These are phyloP conservation scores for Ataeniobius toweri DNA, from an alignment of 2,797 vertebrate species.

Conservation along the genomic window DNA sequence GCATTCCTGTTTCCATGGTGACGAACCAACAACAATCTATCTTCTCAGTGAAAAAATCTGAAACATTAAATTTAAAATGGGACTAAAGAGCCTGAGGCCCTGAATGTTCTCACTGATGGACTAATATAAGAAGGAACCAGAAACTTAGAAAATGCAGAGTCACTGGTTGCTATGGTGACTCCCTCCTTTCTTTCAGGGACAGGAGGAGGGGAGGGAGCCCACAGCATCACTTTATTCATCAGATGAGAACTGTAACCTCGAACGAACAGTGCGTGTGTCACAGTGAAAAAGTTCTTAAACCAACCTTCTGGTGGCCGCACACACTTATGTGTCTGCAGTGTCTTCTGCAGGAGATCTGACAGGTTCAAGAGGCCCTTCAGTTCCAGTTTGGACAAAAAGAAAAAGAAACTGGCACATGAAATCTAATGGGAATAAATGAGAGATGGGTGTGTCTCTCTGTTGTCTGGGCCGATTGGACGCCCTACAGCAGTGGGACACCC, in stretches of 20 bases:
- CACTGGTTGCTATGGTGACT: not conserved
- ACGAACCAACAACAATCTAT: not conserved
- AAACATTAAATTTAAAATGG: not conserved
- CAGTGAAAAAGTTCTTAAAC: not conserved
- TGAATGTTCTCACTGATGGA: no score
- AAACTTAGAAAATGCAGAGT: not conserved
- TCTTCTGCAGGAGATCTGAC: no score
- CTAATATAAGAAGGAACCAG: not conserved
- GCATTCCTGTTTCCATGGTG: conserved; percentile 5
- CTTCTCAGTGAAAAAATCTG: not conserved
- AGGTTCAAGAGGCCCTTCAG: not conserved
- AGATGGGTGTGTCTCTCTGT: no score
- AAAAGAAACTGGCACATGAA: no score
- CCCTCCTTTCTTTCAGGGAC: not conserved
- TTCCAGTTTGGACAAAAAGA: no score
- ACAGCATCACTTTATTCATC: not conserved
- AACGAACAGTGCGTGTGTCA: not conserved
- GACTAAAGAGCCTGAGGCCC: no score
- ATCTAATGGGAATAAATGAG: no score
- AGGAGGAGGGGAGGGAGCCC: not conserved
- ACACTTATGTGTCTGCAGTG: no score
- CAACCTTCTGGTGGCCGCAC: not conserved
- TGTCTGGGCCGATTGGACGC: no score
- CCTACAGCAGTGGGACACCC: no score
- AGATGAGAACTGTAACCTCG: not conserved